Conservation (phyloP, 2,113 vertebrate species). For the Semnornis frantzii region DNA sequence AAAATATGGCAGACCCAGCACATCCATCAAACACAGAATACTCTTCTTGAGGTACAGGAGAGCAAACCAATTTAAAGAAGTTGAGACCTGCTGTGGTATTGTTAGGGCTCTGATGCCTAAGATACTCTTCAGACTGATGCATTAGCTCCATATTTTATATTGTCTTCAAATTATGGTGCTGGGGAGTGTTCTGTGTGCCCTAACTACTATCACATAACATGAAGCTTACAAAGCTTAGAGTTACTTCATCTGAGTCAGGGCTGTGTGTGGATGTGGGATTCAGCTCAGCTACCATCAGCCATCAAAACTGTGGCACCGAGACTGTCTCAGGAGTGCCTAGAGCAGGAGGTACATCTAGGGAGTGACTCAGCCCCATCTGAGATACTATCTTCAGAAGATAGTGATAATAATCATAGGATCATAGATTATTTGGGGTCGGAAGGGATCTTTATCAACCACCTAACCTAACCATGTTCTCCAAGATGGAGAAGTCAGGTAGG, state of each 20-base stretch:
- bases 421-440: background rate
- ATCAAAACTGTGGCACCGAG: background rate
- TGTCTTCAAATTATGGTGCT: background rate
- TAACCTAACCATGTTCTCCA: background rate
- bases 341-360: background rate
- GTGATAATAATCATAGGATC: background rate
- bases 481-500: background rate
- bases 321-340: background rate
- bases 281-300: background rate
- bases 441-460: background rate
- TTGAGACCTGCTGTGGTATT: background rate
- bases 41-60: background rate
- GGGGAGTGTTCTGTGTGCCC: background rate
- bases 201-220: background rate
- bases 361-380: background rate
- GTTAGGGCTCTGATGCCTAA: background rate
- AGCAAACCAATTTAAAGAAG: background rate
- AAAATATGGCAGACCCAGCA: constrained; percentile 41
- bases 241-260: background rate
- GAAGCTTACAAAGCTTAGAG: background rate
- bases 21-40: constrained; percentile 36
- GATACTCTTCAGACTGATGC: background rate
- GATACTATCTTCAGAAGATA: background rate
- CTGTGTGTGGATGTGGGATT: background rate
- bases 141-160: fast-evolving